Conservation (phyloP, 2,113 vertebrate genomes). For the Propithecus coquereli region DNA sequence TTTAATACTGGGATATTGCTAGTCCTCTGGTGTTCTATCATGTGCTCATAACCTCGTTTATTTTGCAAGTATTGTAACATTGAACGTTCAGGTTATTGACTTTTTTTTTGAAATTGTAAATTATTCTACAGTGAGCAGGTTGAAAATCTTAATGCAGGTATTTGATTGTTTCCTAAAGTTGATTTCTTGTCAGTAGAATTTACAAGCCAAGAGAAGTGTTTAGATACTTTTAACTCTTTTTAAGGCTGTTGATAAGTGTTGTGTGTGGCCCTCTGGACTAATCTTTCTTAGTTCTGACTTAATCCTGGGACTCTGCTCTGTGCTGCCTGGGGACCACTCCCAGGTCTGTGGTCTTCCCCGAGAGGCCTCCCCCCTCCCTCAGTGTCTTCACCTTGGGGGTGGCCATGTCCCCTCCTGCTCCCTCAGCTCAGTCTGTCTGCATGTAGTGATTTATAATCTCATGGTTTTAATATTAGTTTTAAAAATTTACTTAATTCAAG, state of each 20-base stretch:
- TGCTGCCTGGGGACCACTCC: fast-evolving
- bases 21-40: background rate
- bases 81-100: background rate
- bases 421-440: background rate
- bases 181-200: background rate
- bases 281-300: background rate
- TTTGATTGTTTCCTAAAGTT: background rate
- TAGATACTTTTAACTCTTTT: background rate
- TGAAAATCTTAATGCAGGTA: background rate
- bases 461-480: background rate
- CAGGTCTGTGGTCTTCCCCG: background rate
- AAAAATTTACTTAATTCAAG: background rate
- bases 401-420: background rate
- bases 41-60: background rate
- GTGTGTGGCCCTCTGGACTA: fast-evolving
- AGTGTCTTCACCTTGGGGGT: background rate
- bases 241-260: background rate
- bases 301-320: background rate
- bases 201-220: background rate
- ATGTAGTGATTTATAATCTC: background rate
- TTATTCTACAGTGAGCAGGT: background rate
- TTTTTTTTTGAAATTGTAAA: background rate
- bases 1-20: background rate
- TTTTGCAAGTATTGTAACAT: background rate
- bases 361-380: too few species aligned